phyloP scores from a whole-genome alignment of 1,140 invertebrate species.

The Platyscapa corneri region DNA sequence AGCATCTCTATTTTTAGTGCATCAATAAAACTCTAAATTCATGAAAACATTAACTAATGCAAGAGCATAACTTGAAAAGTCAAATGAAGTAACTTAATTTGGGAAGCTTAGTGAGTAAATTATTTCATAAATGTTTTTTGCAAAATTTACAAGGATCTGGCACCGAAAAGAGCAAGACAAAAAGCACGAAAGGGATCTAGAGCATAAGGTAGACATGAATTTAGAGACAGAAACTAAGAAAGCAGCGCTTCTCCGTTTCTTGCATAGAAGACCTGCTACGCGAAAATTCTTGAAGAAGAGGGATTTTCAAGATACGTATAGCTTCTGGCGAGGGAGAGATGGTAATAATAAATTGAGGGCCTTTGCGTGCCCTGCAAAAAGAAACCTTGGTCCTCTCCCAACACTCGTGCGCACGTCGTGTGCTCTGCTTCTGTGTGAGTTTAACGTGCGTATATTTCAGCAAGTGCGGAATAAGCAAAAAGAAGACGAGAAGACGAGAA shows the following conservation, averaged over 20 bases:
- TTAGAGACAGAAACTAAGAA: conserved; percentile 11
- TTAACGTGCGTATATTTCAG: conserved; percentile 8
- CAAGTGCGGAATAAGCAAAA: conserved; percentile 12
- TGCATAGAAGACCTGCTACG: background rate
- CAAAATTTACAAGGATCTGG: background rate
- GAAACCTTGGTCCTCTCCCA: background rate
- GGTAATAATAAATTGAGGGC: conserved; percentile 44
- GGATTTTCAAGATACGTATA: conserved; percentile 5
- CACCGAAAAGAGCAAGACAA: background rate
- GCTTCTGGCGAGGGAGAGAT: background rate
- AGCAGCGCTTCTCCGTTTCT: background rate
- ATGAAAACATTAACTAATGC: background rate
- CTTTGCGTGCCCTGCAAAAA: background rate
- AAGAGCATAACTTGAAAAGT: background rate
- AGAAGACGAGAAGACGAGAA: background rate
- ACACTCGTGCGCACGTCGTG: background rate
- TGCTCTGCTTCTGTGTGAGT: background rate
- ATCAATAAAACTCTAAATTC: background rate
- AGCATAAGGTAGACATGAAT: background rate
- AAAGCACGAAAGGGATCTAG: background rate
- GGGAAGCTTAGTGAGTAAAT: background rate
- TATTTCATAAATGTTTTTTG: background rate
- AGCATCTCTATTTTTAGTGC: background rate
- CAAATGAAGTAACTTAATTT: background rate
- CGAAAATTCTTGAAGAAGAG: conserved; percentile 1